These are phyloP conservation scores for Sweltsa coloradensis DNA, from an alignment of 1,140 invertebrate species.

Conservation along the genomic window DNA sequence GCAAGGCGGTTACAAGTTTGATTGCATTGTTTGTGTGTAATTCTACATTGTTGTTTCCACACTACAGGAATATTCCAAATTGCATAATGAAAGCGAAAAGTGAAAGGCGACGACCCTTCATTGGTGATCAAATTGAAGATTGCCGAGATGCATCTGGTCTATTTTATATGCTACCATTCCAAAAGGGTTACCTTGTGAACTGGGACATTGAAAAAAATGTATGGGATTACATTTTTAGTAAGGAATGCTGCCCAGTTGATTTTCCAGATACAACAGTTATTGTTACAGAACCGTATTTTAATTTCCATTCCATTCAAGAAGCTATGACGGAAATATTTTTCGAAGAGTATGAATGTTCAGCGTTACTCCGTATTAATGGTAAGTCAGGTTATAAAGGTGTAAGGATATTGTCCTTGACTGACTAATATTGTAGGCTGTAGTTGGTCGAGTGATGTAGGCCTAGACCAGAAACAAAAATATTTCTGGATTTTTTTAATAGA, in stretches of 20 bases:
- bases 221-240: constrained; percentile 92
- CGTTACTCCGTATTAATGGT: constrained; percentile 70
- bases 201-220: constrained; percentile 93
- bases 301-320: constrained; percentile 87
- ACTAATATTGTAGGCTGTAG: too few species aligned
- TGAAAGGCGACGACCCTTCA: constrained; percentile 82
- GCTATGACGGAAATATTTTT: constrained; percentile 92
- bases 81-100: constrained; percentile 97
- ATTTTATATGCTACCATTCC: constrained; percentile 88
- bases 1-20: not conserved
- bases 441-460: too few species aligned
- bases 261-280: constrained; percentile 70
- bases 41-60: not conserved
- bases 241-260: constrained; percentile 70
- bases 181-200: constrained; percentile 89
- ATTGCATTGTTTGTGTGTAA: not conserved
- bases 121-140: constrained; percentile 89
- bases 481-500: too few species aligned
- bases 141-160: constrained; percentile 90
- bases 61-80: constrained; percentile 72
- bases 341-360: constrained; percentile 90
- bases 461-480: too few species aligned
- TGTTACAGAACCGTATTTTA: constrained; percentile 88
- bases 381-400: constrained; percentile 45
- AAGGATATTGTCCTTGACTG: too few species aligned